phyloP scores from a whole-genome alignment of 2,888 invertebrate species.

The Nephrotoma guestfalica region DNA sequence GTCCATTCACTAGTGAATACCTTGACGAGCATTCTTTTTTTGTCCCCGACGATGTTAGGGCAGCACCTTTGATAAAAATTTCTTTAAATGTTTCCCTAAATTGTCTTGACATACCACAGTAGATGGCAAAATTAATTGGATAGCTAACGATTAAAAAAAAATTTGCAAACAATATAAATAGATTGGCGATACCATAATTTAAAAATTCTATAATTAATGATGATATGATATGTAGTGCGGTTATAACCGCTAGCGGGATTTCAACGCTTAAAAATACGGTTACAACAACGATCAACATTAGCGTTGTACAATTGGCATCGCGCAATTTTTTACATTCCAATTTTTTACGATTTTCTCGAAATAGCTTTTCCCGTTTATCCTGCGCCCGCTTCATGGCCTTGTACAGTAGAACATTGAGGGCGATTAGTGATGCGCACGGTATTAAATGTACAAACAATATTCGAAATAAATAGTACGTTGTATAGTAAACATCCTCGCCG shows the following conservation, averaged over 20 bases:
- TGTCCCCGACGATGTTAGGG: constrained; percentile 35
- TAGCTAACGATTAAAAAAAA: constrained; percentile 84
- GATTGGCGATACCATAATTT: constrained; percentile 63
- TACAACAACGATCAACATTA: constrained; percentile 78
- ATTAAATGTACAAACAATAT: constrained; percentile 83
- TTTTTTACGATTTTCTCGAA: constrained; percentile 61
- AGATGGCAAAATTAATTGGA: constrained; percentile 89
- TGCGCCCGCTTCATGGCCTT: constrained; percentile 75
- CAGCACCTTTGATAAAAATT: constrained; percentile 44
- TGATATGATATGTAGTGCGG: constrained; percentile 68
- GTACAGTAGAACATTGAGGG: constrained; percentile 77
- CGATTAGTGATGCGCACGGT: constrained; percentile 77
- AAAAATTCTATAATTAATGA: constrained; percentile 55
- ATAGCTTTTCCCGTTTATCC: constrained; percentile 56
- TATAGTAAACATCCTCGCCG: constrained; percentile 63
- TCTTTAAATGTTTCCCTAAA: constrained; percentile 89
- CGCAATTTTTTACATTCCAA: constrained; percentile 59
- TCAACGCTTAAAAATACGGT: constrained; percentile 71
- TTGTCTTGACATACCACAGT: constrained; percentile 90
- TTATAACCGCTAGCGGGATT: constrained; percentile 71
- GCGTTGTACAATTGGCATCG: constrained; percentile 64
- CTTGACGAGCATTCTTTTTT: constrained; percentile 56
- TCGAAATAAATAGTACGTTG: constrained; percentile 68
- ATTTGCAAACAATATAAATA: constrained; percentile 69
- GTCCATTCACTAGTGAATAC: constrained; percentile 70